phyloP scores from a whole-genome alignment of 2,888 invertebrate species.

The Sminthurinus aureus region DNA sequence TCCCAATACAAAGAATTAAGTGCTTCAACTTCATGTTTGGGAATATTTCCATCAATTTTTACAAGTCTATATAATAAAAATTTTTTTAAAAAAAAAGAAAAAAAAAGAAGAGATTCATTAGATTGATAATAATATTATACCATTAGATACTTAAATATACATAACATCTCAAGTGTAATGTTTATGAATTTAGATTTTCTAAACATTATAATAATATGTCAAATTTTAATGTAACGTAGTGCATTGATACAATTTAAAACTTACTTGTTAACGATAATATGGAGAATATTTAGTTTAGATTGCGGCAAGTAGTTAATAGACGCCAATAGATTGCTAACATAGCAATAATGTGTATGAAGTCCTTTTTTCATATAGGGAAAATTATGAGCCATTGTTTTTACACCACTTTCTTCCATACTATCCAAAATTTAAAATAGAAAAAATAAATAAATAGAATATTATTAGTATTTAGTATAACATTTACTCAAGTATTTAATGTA shows the following conservation, averaged over 20 bases:
- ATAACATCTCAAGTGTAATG: too few species aligned
- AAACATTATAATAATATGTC: neutral
- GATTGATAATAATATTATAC: too few species aligned
- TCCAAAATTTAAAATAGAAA: conserved; percentile 59
- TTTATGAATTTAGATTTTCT: too few species aligned
- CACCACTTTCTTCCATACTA: conserved; percentile 76
- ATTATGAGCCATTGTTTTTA: conserved; percentile 70
- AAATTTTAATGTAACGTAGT: neutral
- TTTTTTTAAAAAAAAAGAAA: too few species aligned
- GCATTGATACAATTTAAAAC: conserved; percentile 57
- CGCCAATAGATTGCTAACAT: conserved; percentile 79
- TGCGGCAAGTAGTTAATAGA: conserved; percentile 78
- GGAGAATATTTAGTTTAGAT: conserved; percentile 74
- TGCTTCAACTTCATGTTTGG: conserved; percentile 67
- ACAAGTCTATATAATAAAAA: conserved; percentile 70
- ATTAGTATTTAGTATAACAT: neutral
- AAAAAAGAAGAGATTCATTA: too few species aligned
- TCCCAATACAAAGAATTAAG: conserved; percentile 62
- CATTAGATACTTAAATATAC: neutral
- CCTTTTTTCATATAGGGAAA: conserved; percentile 82
- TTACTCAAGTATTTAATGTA: neutral
- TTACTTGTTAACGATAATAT: conserved; percentile 80
- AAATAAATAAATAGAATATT: neutral
- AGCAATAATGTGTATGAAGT: conserved; percentile 75
- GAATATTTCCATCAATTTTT: conserved; percentile 77